Conservation (phyloP, 2,113 vertebrate genomes). For the Solea senegalensis region DNA sequence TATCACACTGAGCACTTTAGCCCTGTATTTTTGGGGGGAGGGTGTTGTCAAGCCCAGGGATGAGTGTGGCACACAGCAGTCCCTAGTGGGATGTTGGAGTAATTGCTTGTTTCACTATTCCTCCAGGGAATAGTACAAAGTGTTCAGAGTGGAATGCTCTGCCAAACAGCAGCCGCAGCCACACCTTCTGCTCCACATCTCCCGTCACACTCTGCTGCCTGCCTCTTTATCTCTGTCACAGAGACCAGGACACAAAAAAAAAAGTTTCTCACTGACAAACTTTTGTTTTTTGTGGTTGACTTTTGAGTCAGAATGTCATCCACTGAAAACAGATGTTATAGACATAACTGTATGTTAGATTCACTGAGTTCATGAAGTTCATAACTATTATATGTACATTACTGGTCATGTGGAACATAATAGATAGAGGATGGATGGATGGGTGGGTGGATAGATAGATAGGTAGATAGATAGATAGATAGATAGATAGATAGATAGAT, state of each 20-base stretch:
- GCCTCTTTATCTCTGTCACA: conserved; percentile 22
- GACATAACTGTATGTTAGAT: neutral
- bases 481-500: too few relatives aligned
- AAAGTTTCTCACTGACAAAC: neutral
- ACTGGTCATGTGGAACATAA: too few relatives aligned
- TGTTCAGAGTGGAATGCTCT: conserved; percentile 15
- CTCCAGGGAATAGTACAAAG: conserved; percentile 40
- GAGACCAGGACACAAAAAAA: conserved; percentile 1
- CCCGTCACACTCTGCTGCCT: conserved; percentile 18
- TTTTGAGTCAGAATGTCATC: neutral
- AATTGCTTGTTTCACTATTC: conserved; percentile 63
- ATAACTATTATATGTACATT: too few relatives aligned
- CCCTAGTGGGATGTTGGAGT: conserved; percentile 70
- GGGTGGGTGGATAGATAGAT: too few relatives aligned
- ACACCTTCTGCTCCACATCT: conserved; percentile 24
- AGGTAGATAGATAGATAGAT: too few relatives aligned
- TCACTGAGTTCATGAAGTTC: neutral
- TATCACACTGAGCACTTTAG: conserved; percentile 8
- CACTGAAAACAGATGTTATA: neutral
- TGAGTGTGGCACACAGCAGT: conserved; percentile 63
- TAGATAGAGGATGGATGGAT: too few relatives aligned
- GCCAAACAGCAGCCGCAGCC: conserved; percentile 22
- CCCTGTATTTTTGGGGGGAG: neutral
- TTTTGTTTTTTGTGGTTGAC: neutral
- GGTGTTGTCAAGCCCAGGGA: conserved; percentile 29